Evolutionary conservation across 2,797 vertebrate genomes (phyloP), one percentile per base, ranked within the genome.

Genomic region (Cryptoprocta ferox): DNA sequence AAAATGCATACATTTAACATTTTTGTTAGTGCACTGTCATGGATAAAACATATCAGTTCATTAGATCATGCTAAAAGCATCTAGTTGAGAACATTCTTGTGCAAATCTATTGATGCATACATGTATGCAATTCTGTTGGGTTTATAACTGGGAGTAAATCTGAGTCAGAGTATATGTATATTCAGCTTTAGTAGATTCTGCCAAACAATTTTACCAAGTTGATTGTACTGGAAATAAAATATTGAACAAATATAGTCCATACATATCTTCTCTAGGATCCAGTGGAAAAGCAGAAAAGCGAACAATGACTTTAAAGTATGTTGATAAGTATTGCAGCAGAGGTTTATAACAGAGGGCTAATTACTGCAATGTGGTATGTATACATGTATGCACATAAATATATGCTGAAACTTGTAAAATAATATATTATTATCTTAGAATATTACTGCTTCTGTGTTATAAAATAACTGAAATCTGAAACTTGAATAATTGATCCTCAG

Each of bases 391-490:
- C 14, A 73, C 42, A 91, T 18, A 94, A 42, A 78, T 48, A 37
- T 11, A 95, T 63, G 50, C 4, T 66, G 53, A 92, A 76, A 37
- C 59, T 73, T 87, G 3, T 75, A 96, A 85, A 97, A 91, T 75
- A 71, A 61, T 66, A 53, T 42, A 32, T 78, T 94, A 78, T 61
- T 92, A 79, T 71, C 28, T 65, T 86, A 93, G 32, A 94, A 42
- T 71, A 95, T 75, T 56, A 66, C 30, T 53, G 39, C 35, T 89
- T 95, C 71, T 88, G 30, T 91, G 86, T 76, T 90, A 8, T 50
- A 83, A 95, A 95, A 95, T 26, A 84, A 39, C 10, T 63, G 50
- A 95, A 96, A 90, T 91, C 32, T 78, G 85, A 94, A 90, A 89
- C 39, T 89, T 45, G 92, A 93, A 88, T 7, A 91, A 73, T 45